Base-by-base conservation (phyloP, 1,140 invertebrate genomes). In the Drosophila kanapiae region DNA sequence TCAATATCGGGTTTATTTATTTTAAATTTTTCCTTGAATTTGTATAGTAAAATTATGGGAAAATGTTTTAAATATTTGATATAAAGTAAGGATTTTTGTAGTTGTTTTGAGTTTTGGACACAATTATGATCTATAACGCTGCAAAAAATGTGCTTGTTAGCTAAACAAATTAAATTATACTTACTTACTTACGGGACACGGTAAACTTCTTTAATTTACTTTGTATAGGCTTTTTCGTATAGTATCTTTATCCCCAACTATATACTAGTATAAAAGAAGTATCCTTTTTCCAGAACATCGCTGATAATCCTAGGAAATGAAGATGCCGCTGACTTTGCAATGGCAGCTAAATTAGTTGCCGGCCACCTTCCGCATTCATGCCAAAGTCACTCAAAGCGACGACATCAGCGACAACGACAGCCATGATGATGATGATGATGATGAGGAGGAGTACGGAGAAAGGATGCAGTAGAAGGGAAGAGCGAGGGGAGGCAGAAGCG, bases 261-360 rank as follows among this genome's bases (percentile, higher is more conserved):
- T 48, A 10, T 31, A 49, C 16, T 13, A 18, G 8, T 51, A 38
- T 6, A 14, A 16, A 11, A 16, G 9, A 23, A n/a, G 31, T 48
- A 37, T 58, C 4, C 1, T 1, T 9, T 54, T 61, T 6, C 0
- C 2, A 56, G 77, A 83, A 84, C 58, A n/a, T 16, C 31, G 11
- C 16, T 31, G 38, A 29, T 48, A 48, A 53, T 59, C 59, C 51
- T 16, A 42, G 51, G 63, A 82, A 87, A 87, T 86, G 82, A 79
- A 83, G 63, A 80, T 68, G 80, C 80, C 47, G 82, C 75, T 38
- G 69, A 51, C 27, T 68, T 67, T 42, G 79, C 62, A 75, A 87
- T 75, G 71, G 77, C 77, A 65, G 85, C 77, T 84, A 87, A 87
- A 88, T 87, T 87, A 87, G 84, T 78, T 87, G 81, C 77, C 79